Evolutionary conservation across 2,113 vertebrate genomes (phyloP), one percentile per base, ranked within the genome.

Genomic region (Gnathonemus longibarbis): DNA sequence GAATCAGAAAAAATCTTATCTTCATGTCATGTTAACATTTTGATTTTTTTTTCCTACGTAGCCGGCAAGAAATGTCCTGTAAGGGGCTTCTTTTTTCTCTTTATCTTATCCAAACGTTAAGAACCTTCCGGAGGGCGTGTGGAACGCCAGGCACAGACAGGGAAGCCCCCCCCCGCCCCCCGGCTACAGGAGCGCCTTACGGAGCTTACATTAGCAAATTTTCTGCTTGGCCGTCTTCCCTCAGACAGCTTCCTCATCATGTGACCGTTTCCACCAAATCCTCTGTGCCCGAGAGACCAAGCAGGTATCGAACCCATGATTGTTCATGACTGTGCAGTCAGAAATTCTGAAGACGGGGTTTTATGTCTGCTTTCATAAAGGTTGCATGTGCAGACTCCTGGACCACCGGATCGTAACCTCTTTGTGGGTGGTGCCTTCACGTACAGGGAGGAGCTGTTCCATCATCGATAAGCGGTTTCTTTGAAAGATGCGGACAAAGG

Each of bases 21-120:
- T 80, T 70, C n/a, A 70, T 80, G 74, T 42, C 74, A 42, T 80
- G 13, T 80, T 80, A 80, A 80, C 74, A 80, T 80, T 80, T 80
- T 7, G 35, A 35, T 42, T 19, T 42, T 42, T 42, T 6, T 39
- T 42, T 42, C 35, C 35, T 19, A 39, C 2, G 1, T 77, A 77
- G 13, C 35, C 6, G 2, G 74, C 35, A 77, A 77, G 15, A 77
- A 77, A 77, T 35, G 11, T 77, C 74, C 17, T 8, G 74, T 2
- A 19, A 39, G 15, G 1, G 1, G 35, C 13, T 80, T 42, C 35
- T 42, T 42, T 19, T 42, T 39, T 19, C 35, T 77, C 35, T 77
- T 77, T 42, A 77, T 77, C 74, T 80, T 19, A 42, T 31, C 74
- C 35, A 19, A 42, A 80, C 5, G 13, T 80, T 80, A 42, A 39